Evolutionary conservation across 2,888 invertebrate species (phyloP).

Genomic region (Phalera bucephala): DNA sequence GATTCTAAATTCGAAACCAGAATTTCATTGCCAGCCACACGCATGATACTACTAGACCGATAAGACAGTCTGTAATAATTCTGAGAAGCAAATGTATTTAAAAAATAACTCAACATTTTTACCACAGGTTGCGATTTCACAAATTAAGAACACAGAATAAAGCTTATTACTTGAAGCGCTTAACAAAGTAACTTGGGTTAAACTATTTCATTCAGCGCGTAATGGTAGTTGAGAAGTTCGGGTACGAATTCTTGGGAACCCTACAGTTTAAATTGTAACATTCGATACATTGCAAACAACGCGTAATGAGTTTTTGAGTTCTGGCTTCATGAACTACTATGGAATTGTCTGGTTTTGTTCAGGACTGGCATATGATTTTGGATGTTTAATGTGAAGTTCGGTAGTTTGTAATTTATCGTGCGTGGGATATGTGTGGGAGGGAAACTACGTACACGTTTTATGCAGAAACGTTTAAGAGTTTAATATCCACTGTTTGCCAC

Average conservation of each 20-base stretch:
- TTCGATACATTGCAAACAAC: conserved; percentile 37
- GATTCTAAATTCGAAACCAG: no score
- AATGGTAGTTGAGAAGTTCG: conserved; percentile 45
- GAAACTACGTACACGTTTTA: no score
- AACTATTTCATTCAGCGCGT: conserved; percentile 53
- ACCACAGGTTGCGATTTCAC: conserved; percentile 5
- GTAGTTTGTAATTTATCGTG: no score
- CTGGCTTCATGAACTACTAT: conserved; percentile 12
- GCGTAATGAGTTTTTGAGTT: conserved; percentile 33
- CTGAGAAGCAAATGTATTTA: no score
- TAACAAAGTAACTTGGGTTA: conserved; percentile 43
- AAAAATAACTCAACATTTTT: conserved; percentile 8
- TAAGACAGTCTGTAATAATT: no score
- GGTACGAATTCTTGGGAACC: conserved; percentile 41
- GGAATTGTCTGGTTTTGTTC: background rate
- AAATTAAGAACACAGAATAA: conserved; percentile 38
- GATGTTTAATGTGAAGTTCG: no score
- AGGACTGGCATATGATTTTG: no score
- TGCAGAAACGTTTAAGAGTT: no score
- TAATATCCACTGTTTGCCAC: no score
- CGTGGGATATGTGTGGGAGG: no score
- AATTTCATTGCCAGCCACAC: no score
- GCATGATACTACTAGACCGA: no score
- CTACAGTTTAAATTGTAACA: conserved; percentile 37
- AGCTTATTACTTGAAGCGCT: conserved; percentile 43